Percentiles rank a stretch among this genome's conserved stretches.
These are phyloP conservation scores for Morone saxatilis DNA, from an alignment of 2,113 vertebrate species.

Conservation along the genomic window DNA sequence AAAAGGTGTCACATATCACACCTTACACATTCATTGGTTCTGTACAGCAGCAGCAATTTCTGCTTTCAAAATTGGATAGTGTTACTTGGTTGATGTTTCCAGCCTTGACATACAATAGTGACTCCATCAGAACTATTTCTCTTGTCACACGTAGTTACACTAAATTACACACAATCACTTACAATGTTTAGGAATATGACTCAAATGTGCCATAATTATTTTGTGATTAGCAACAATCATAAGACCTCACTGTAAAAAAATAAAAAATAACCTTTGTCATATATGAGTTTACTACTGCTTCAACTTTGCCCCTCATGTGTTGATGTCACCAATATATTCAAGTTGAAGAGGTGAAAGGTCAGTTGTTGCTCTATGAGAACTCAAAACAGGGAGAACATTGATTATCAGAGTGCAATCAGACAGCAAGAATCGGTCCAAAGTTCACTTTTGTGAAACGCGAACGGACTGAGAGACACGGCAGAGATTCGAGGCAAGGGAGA, in stretches of 20 bases:
- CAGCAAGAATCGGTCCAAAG: constrained; percentile 76
- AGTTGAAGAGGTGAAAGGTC: constrained; percentile 71
- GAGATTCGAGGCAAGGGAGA: constrained; percentile 3
- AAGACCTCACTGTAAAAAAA: background rate
- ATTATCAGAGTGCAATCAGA: constrained; percentile 79
- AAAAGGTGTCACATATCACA: background rate
- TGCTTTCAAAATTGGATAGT: background rate
- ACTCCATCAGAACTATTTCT: background rate
- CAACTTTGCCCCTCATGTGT: constrained; percentile 66
- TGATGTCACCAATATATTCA: constrained; percentile 61
- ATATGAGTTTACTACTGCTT: constrained; percentile 14
- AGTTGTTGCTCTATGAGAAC: constrained; percentile 49
- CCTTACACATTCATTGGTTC: background rate
- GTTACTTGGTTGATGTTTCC: background rate
- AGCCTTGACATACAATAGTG: background rate
- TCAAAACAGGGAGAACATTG: constrained; percentile 61
- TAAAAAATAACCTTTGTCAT: background rate
- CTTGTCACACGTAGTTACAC: background rate
- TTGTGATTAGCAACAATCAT: background rate
- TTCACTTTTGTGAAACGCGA: constrained; percentile 60
- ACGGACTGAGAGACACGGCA: constrained; percentile 38
- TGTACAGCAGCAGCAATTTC: background rate
- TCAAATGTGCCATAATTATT: background rate
- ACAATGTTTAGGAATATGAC: no score
- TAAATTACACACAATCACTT: no score